Evolutionary conservation across 2,113 vertebrate species (phyloP), one percentile per base, ranked within the genome.

Genomic region (Bubo bubo): DNA sequence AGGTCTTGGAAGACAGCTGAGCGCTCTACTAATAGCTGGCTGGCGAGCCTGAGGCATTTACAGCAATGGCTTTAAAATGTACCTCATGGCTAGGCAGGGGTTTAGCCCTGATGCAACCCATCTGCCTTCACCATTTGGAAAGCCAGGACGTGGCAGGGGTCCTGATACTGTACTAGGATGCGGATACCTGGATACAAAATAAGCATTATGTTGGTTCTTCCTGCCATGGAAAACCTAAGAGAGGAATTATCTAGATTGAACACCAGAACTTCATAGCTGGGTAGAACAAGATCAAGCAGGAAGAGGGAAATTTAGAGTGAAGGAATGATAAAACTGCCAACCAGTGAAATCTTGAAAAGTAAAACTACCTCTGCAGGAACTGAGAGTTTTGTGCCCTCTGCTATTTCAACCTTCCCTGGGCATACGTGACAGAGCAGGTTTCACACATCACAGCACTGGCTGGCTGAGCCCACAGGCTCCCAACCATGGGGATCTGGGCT

Each of bases 1-100:
- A 50, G 89, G 84, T 53, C 81, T 94, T 96, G 91, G 94, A 96
- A 90, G 83, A 93, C 84, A 92, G 86, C 93, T 85, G 84, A 87
- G 71, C 3, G 21, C 63, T 94, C 85, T 95, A 3, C 75, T 87
- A 43, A 63, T 16, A 79, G 80, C 75, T 94, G 88, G 77, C 88
- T 88, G 80, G 79, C 2, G 21, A 93, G 88, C 81, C 70, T 10
- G 32, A 93, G 81, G 74, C 91, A 67, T 43, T 91, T n/a, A 30
- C 28, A 95, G 84, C 37, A 49, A 11, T 5, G 58, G 66, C n/a
- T 91, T 86, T 71, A 59, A 64, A 90, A 74, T 3, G 7, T 39
- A 30, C 41, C 62, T 20, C 37, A 8, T 58, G 55, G 73, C 47
- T 37, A 75, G 95, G 86, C 56, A 79, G 62, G 53, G 87, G 0